These are phyloP conservation scores for Trichosurus vulpecula DNA, from an alignment of 2,797 vertebrate genomes.

Conservation along the genomic window DNA sequence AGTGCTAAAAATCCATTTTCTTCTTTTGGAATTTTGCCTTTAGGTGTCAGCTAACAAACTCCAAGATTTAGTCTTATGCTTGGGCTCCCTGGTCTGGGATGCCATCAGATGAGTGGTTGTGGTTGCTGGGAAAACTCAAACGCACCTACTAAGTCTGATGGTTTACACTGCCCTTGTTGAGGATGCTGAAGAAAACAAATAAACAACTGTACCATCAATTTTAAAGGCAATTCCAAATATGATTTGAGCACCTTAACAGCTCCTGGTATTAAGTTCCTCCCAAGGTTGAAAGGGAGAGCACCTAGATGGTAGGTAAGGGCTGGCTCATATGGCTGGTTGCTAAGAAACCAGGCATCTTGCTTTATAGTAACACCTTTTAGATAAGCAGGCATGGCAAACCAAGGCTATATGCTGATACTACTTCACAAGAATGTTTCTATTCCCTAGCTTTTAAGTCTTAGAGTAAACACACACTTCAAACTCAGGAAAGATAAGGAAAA, in stretches of 20 bases:
- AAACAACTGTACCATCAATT: not conserved
- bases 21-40: not conserved
- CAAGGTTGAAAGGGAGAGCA: slow-evolving; percentile 9
- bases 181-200: not conserved
- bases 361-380: not conserved
- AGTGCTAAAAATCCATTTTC: not conserved
- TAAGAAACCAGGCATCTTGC: not conserved
- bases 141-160: not conserved
- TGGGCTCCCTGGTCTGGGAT: not conserved
- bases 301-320: not conserved
- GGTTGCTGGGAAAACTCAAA: not conserved
- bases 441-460: slow-evolving; percentile 30
- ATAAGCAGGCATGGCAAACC: not conserved
- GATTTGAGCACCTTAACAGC: slow-evolving; percentile 8
- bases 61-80: not conserved
- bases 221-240: slow-evolving; percentile 27
- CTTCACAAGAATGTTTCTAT: slow-evolving; percentile 15
- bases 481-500: not conserved
- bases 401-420: not conserved
- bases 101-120: not conserved
- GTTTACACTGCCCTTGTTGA: not conserved
- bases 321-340: slow-evolving; percentile 20
- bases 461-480: slow-evolving; percentile 48
- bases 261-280: slow-evolving; percentile 39
- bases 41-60: not conserved